Evolutionary conservation across 2,888 invertebrate genomes (phyloP).

Genomic region (Branchellion lobata): DNA sequence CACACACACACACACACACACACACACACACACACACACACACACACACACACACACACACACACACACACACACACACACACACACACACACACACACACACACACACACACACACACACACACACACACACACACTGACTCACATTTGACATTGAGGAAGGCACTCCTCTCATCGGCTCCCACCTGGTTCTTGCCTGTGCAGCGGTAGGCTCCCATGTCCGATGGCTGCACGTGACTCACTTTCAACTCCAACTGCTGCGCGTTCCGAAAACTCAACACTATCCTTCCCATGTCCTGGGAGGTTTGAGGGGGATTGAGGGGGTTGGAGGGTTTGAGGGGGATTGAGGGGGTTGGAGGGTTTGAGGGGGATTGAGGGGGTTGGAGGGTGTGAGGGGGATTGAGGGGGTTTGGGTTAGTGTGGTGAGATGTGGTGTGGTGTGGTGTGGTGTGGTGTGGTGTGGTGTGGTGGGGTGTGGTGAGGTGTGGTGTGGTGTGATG

Average conservation of each 20-base stretch:
- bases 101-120: not conserved
- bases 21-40: not conserved
- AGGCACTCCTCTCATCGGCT: not conserved
- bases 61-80: not conserved
- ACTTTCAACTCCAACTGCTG: not conserved
- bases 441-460: not conserved
- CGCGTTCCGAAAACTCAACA: not conserved
- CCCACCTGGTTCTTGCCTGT: conserved; percentile 12
- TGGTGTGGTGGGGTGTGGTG: too few relatives aligned
- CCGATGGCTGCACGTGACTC: not conserved
- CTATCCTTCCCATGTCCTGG: not conserved
- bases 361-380: too few relatives aligned
- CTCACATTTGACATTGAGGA: conserved; percentile 26
- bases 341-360: not conserved
- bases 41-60: not conserved
- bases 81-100: not conserved
- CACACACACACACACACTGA: not conserved
- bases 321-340: not conserved
- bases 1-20: conserved; percentile 2
- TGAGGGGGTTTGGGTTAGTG: not conserved
- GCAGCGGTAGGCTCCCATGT: conserved; percentile 10
- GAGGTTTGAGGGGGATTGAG: not conserved
- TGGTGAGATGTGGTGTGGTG: not conserved
- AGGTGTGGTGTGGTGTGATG: not conserved
- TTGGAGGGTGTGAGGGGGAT: not conserved